Base-by-base conservation (phyloP, 2,888 invertebrate species). In the Acrobasis repandana region DNA sequence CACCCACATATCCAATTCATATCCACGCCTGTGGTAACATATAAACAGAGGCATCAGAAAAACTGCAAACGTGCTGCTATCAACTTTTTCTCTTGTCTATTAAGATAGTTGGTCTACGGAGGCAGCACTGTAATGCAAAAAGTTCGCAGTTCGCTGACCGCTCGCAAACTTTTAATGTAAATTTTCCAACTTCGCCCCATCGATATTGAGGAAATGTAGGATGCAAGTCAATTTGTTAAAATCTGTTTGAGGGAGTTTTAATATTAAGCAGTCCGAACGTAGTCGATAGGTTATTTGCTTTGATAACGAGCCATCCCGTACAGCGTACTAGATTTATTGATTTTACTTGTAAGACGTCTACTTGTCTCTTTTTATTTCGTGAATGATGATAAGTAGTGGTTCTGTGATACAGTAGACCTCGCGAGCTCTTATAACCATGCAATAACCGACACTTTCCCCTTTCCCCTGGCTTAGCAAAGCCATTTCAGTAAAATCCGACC, bases 101-200 rank as follows among this genome's bases (percentile, higher is more conserved):
- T 28, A 0, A 36, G 3, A 54, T 54, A 54, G 20, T 14, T 38
- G 36, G 36, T 16, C 36, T 11, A 38, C 1, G 52, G 6, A 36
- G 36, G 14, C 10, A 54, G 36, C 18, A 54, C 15, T 38, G 59
- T 63, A 64, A 64, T 61, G 64, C 49, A 61, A 61, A 64, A 61
- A 64, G 54, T 61, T 64, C 15, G 38, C 60, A 57, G 61, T 56
- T 56, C 61, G 61, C 60, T 64, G 64, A 64, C 64, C 64, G 61
- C 57, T 57, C 48, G 20, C 60, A 43, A 61, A 64, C 59, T 61
- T 64, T 64, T 60, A 62, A 64, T 62, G 58, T 62, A 61, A 62
- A 64, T 61, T 60, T 52, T 60, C 49, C 57, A 60, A 63, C 62
- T 62, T 52, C 43, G 46, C 52, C 33, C 46, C 52, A 60, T 52